Evolutionary conservation across 2,888 invertebrate genomes (phyloP).

Genomic region (Koerneria pararmatus): DNA sequence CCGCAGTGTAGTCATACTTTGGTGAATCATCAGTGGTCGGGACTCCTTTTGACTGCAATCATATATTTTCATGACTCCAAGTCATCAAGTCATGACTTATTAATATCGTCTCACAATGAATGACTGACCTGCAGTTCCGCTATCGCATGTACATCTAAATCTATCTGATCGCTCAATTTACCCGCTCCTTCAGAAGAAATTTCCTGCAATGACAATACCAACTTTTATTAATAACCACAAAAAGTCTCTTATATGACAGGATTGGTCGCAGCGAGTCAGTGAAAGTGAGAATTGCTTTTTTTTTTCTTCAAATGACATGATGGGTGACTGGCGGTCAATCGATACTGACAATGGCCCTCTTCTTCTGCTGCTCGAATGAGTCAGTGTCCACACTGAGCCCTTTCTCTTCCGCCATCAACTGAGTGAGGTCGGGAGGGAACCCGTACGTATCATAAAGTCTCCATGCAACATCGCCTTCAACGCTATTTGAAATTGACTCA

Average conservation of each 20-base stretch:
- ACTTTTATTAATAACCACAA: background rate
- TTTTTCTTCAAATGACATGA: background rate
- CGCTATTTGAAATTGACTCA: background rate
- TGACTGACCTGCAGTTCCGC: slow-evolving; percentile 74
- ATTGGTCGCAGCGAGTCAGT: too few species aligned
- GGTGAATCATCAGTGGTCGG: slow-evolving; percentile 81
- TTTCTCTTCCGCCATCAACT: slow-evolving; percentile 94
- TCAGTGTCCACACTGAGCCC: slow-evolving; percentile 80
- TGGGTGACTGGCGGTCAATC: background rate
- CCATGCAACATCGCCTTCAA: slow-evolving; percentile 94
- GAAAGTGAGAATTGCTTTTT: background rate
- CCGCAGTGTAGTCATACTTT: slow-evolving; percentile 80
- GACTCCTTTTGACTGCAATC: slow-evolving; percentile 66
- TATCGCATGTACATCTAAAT: slow-evolving; percentile 90
- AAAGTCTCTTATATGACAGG: slow-evolving; percentile 14
- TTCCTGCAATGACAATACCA: slow-evolving; percentile 63
- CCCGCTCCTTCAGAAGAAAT: slow-evolving; percentile 74
- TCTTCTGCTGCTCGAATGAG: slow-evolving; percentile 86
- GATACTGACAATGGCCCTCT: slow-evolving; percentile 69
- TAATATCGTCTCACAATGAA: background rate
- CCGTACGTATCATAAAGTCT: slow-evolving; percentile 97
- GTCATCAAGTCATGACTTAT: background rate
- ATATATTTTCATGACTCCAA: background rate
- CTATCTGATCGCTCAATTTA: slow-evolving; percentile 72
- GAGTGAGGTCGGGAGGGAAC: slow-evolving; percentile 94